Evolutionary conservation across 2,888 invertebrate species (phyloP), one percentile per base, ranked within the genome.

Genomic region (Drosophila hamatofila): DNA sequence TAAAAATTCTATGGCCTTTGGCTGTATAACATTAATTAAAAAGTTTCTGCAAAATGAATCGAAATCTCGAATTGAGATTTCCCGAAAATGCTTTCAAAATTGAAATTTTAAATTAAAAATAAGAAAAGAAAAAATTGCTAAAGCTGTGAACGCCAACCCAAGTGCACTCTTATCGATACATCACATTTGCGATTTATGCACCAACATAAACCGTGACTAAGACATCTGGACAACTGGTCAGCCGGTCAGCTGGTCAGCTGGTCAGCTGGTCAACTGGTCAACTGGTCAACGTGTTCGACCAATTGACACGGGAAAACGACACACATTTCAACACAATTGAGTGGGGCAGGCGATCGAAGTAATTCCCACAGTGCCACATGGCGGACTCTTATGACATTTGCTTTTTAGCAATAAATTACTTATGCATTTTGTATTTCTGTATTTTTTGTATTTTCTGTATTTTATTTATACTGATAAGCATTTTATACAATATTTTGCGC

Each of bases 351-450:
- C 55, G 52, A 12, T 54, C 65, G 44, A 54, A 61, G 27, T 49
- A 59, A 77, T 75, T 78, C 78, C 75, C 78, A 75, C 75, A 77
- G 59, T 70, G 41, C 74, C 76, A 72, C 58, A 49, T 59, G 63
- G 56, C 66, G 59, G 60, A 77, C 80, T 69, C 71, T 82, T 84
- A 84, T 84, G 89, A 86, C 84, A 84, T 88, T 88, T 83, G 89
- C 74, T 84, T 83, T 88, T 88, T 83, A 81, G 89, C 83, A 83
- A 83, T 86, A 81, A 88, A 88, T 84, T 73, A 86, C 81, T 86
- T 87, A 88, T 86, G 79, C 76, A 79, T 80, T 82, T 82, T 78
- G 62, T 69, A 44, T 44, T 78, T 85, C 77, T 75, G 62, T 39
- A 44, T 44, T 78, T 78, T 85, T 80, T 75, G 61, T 35, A 42